Conservation (phyloP, 2,888 invertebrate species). For the Stenichneumon culpator region DNA sequence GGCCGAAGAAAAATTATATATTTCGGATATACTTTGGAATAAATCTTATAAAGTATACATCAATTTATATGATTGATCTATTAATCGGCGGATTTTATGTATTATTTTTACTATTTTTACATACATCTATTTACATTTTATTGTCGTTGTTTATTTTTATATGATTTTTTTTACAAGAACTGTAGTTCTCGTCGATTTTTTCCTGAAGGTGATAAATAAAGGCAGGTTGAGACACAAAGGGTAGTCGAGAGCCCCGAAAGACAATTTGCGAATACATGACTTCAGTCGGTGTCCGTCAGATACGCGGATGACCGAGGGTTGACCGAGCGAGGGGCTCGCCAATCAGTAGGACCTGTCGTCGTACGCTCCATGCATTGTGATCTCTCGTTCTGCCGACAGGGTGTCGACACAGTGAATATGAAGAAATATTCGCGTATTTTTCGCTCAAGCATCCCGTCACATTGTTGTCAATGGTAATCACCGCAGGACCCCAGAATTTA, state of each 20-base stretch:
- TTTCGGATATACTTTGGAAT: too few species aligned
- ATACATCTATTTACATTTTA: too few species aligned
- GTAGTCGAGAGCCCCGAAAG: conserved; percentile 20
- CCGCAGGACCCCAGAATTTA: too few species aligned
- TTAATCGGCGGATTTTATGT: too few species aligned
- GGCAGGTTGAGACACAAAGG: conserved; percentile 10
- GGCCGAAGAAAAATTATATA: too few species aligned
- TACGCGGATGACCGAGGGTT: conserved; percentile 55
- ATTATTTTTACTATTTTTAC: too few species aligned
- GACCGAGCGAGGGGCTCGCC: conserved; percentile 63
- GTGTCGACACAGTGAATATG: conserved; percentile 70
- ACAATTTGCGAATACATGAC: conserved; percentile 26
- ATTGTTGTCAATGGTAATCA: too few species aligned
- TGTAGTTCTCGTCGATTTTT: background rate
- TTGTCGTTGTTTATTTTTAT: too few species aligned
- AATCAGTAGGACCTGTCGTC: conserved; percentile 71
- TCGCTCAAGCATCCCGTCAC: too few species aligned
- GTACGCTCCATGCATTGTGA: conserved; percentile 73
- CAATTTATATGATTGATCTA: too few species aligned
- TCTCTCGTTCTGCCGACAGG: conserved; percentile 69
- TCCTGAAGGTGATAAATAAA: background rate
- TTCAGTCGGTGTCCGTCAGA: conserved; percentile 29
- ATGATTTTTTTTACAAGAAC: background rate
- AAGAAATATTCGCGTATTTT: conserved; percentile 54
- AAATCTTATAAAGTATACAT: too few species aligned